Evolutionary conservation across 1,140 invertebrate genomes (phyloP).

Genomic region (Cephus cinctus): DNA sequence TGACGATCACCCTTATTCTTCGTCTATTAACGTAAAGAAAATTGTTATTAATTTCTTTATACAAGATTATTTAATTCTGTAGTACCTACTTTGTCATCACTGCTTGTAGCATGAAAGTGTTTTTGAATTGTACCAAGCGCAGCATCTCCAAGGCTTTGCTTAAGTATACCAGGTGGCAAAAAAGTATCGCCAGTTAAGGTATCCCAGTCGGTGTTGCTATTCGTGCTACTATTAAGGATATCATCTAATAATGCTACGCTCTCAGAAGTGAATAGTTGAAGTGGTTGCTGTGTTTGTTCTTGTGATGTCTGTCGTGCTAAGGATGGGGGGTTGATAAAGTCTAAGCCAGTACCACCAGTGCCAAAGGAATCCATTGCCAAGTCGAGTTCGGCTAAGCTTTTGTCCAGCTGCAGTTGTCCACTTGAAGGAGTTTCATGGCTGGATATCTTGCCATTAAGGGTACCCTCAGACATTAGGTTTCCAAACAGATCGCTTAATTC

Average conservation of each 20-base stretch:
- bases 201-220: conserved; percentile 36
- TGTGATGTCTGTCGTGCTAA: conserved; percentile 17
- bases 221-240: conserved; percentile 38
- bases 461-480: conserved; percentile 22
- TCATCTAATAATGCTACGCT: conserved; percentile 46
- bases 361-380: conserved; percentile 38
- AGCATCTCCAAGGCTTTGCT: conserved; percentile 46
- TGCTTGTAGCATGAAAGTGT: no score
- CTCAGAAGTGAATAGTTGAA: conserved; percentile 42
- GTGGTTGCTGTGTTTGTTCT: conserved; percentile 27
- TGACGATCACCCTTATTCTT: conserved; percentile 37
- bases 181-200: conserved; percentile 43
- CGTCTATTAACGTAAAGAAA: no score
- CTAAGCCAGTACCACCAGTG: conserved; percentile 21
- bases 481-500: no score
- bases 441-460: no score
- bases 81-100: no score
- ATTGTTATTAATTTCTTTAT: no score
- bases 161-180: conserved; percentile 46
- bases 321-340: conserved; percentile 25
- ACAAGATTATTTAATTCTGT: no score
- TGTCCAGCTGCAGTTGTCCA: conserved; percentile 23
- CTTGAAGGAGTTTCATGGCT: conserved; percentile 1
- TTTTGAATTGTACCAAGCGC: no score
- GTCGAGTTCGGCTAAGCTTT: conserved; percentile 32